Evolutionary conservation across 2,888 invertebrate genomes (phyloP).

Genomic region (Poecilobothrus nobilitatus): DNA sequence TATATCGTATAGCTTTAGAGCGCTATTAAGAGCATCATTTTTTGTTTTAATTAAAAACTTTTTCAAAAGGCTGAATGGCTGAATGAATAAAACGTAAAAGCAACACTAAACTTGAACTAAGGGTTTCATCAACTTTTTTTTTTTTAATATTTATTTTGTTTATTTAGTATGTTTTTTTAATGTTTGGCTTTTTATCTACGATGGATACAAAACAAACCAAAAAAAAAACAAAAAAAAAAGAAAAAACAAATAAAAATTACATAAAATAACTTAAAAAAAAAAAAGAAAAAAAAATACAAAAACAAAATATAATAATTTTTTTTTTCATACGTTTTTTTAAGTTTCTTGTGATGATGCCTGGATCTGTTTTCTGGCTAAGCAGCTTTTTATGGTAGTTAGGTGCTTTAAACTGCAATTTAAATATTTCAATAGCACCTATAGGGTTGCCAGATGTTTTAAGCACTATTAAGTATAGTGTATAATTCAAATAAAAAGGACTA

Average conservation of each 20-base stretch:
- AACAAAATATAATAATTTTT: not conserved
- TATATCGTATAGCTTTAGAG: not conserved
- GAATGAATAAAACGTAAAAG: slow-evolving; percentile 6
- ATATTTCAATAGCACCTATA: not conserved
- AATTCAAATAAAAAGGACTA: no score
- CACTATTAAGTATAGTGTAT: no score
- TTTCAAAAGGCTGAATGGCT: slow-evolving; percentile 5
- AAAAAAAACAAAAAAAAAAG: not conserved
- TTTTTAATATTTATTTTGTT: not conserved
- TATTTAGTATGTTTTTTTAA: slow-evolving; percentile 1
- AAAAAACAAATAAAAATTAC: not conserved
- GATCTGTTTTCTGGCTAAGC: slow-evolving; percentile 1
- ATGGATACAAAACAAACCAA: not conserved
- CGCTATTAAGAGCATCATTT: slow-evolving; percentile 4
- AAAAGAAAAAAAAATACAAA: not conserved
- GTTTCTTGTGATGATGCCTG: not conserved
- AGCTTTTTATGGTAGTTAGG: not conserved
- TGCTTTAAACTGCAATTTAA: not conserved
- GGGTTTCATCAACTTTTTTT: slow-evolving; percentile 1
- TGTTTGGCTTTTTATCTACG: slow-evolving; percentile 3
- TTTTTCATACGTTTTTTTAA: not conserved
- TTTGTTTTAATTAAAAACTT: slow-evolving; percentile 3
- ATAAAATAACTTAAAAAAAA: not conserved
- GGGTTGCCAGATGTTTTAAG: not conserved
- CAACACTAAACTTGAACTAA: slow-evolving; percentile 3